Base-by-base conservation (phyloP, 2,113 vertebrate genomes). In the Verasper variegatus region DNA sequence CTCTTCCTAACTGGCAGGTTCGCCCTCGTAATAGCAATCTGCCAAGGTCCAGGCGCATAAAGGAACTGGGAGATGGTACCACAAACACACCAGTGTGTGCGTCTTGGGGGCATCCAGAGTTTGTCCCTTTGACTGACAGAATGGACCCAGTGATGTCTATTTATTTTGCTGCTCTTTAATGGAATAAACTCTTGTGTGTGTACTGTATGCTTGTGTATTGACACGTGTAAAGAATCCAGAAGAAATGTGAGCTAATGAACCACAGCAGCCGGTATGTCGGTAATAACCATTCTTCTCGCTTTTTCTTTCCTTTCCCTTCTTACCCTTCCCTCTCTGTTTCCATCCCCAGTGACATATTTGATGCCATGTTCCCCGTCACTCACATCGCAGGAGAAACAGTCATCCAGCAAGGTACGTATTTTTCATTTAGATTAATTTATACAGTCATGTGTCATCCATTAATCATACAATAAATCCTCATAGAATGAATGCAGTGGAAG, bases 341-440 rank as follows among this genome's bases (percentile, higher is more conserved):
- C 63, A 91, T 82, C 91, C 82, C 4, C 91, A 99, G 98, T 90
- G 97, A 99, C 91, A 99, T 99, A 88, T 99, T 99, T 9, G 98
- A 99, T 58, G 98, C 98, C 86, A 99, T 99, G 98, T 99, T 99
- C 73, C 97, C 98, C 0, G 97, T 99, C 81, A 99, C 95, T 9
- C 98, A 99, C 93, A 98, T 99, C 1, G 97, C 96, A 6, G 97
- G 96, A 71, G 98, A 99, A 92, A 99, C 96, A 0, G 98, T 99
- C 61, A 99, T 99, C 86, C 97, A 98, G 62, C 97, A 98, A 95
- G 97, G 97, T 98, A 92, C 42, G 91, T 88, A 57, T 45, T 42
- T 66, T 42, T 58, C 40, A 7, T 52, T 74, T 18, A 14, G 1
- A 26, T 68, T 3, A 21, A 55, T 72, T 14, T 8, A 37, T 63